Evolutionary conservation across 2,113 vertebrate species (phyloP), one percentile per base, ranked within the genome.

Genomic region (Oncorhynchus clarkii): DNA sequence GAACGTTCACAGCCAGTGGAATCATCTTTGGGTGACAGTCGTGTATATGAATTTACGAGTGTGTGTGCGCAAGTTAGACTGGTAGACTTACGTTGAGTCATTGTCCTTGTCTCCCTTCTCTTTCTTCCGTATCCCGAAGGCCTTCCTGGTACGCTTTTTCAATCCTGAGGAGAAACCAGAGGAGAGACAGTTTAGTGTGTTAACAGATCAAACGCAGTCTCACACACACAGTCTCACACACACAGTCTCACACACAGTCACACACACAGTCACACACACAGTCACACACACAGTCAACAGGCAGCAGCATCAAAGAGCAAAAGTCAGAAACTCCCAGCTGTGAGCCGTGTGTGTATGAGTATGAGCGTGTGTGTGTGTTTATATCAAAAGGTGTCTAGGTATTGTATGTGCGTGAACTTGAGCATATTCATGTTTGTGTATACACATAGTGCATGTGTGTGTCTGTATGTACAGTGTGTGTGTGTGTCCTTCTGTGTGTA

Each of bases 111-210:
- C 97, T 98, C 99, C 97, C 92, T 98, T 99, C 79, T 99, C 98
- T 98, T 99, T 99, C 96, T 95, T 99, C 89, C 97, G 96, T 96
- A 99, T 99, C 77, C 98, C 98, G 86, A 99, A 99, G 85, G 98
- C 98, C 92, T 99, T 99, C 90, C 98, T 96, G 92, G 98, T 99
- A 84, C 98, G 98, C 91, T 99, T 99, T 95, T 99, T 99, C 96
- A 99, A 26, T 97, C 98, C 98, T 99, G 87, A n/a, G 64, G 65
- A 77, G 62, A 3, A 88, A 85, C 3, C 73, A 45, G 76, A 1
- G 74, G 14, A 57, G 39, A 84, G 39, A 31, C 20, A 11, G 1
- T 14, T 82, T 54, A 65, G 34, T 66, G 45, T 67, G n/a, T 26
- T 29, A 49, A 86, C 16, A 22, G 39, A 11, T 45, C 13, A 31